Evolutionary conservation across 2,888 invertebrate species (phyloP), one percentile per base, ranked within the genome.

Genomic region (Itoplectis maculator): DNA sequence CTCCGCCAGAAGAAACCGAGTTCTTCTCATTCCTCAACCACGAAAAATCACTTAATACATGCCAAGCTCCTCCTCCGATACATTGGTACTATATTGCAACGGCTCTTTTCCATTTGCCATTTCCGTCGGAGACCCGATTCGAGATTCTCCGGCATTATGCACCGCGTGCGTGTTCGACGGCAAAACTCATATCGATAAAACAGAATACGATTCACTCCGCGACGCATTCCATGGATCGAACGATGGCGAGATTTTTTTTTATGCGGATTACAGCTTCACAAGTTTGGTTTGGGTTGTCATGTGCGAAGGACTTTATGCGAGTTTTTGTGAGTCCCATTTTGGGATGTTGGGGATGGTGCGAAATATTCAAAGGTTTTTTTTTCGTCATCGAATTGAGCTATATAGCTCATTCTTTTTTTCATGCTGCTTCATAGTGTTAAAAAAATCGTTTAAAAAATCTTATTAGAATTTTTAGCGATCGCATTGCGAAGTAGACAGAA

Each of bases 21-120:
- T 70, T 73, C 63, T 37, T 78, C 72, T 29, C 59, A 68, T 72
- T 76, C 68, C 45, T 77, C 65, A 47, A 49, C 68, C n/a, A 68
- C 66, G 81, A 72, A 81, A 81, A 72, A 68, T 81, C 65, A 20
- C 66, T 74, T 13, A 37, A 73, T 79, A 49, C 72, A 42, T 42
- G 37, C 51, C 45, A n/a, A n/a, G 78, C 70, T 47, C 9, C 37
- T 61, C n/a, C 56, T 65, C 65, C 42, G 40, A 11, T 29, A 35
- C 54, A 18, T 56, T 56, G 23, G 40, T 18, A 20, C 37, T 56
- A 45, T 65, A 65, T 65, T 65, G 5, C 9, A 42, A 20, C 20
- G 42, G 0, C 11, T 45, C n/a, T 29, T 40, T 56, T 23, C 70
- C 54, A 42, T 40, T 54, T 70, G 56, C 54, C 42, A 42, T 45